A percentile compares a stretch with the other conserved stretches of the same genome.
phyloP scores from a whole-genome alignment of 1,140 invertebrate species.

The Trachymyrmex septentrionalis region DNA sequence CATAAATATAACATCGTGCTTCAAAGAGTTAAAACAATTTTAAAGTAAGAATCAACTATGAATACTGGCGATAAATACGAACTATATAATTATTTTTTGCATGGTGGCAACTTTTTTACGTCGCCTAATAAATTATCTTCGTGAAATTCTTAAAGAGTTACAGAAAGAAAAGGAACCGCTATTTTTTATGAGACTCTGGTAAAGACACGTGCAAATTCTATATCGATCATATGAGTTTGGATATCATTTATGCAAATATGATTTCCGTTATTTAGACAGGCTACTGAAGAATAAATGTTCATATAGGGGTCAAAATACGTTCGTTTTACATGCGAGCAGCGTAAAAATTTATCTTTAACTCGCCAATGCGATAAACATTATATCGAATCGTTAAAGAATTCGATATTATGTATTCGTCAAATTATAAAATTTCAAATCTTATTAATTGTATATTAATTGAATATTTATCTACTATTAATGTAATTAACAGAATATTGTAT shows the following conservation, averaged over 20 bases:
- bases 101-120: neutral
- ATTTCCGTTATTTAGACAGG: slow-evolving; percentile 66
- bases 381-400: neutral
- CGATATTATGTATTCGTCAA: neutral
- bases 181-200: neutral
- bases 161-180: neutral
- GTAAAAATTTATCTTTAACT: neutral
- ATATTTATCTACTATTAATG: neutral
- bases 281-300: slow-evolving; percentile 67
- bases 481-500: neutral
- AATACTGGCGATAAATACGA: neutral
- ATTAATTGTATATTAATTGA: neutral
- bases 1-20: no score
- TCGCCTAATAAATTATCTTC: no score
- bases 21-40: no score
- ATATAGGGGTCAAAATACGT: slow-evolving; percentile 39
- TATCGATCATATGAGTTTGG: neutral
- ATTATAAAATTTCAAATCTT: slow-evolving; percentile 1
- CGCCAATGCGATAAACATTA: neutral
- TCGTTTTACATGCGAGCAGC: neutral
- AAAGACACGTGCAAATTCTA: slow-evolving; percentile 2
- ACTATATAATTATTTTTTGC: neutral
- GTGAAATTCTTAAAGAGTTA: no score
- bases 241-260: slow-evolving; percentile 34
- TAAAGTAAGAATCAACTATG: no score